These are phyloP conservation scores for Mus pahari DNA, from an alignment of 2,113 vertebrate species.

Conservation along the genomic window DNA sequence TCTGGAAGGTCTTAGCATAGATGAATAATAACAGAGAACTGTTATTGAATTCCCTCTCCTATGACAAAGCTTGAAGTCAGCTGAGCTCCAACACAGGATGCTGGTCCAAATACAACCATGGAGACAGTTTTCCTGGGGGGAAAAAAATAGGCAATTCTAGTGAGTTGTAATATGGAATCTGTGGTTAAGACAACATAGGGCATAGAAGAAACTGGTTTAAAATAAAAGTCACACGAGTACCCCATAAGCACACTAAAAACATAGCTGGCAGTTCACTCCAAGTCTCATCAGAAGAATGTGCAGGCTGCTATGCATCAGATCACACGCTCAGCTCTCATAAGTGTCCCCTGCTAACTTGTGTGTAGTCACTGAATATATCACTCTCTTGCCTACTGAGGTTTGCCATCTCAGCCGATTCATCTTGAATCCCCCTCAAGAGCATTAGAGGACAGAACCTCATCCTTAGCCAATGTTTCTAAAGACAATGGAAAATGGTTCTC, in stretches of 20 bases:
- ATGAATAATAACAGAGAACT: constrained; percentile 19
- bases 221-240: not conserved
- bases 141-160: not conserved
- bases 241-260: not conserved
- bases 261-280: not conserved
- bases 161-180: constrained; percentile 14
- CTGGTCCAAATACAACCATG: not conserved
- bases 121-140: not conserved
- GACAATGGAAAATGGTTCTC: constrained; percentile 25
- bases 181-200: not conserved
- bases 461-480: constrained; percentile 6
- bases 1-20: constrained; percentile 21
- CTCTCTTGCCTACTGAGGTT: not conserved
- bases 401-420: not conserved
- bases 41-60: not conserved
- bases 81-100: not conserved
- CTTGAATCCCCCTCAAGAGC: not conserved
- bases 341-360: not conserved
- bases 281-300: not conserved
- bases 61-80: constrained; percentile 37
- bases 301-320: not conserved
- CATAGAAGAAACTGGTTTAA: not conserved
- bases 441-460: not conserved
- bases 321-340: not conserved
- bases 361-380: not conserved